Evolutionary conservation across 2,888 invertebrate genomes (phyloP).

Genomic region (Steromphala cineraria): DNA sequence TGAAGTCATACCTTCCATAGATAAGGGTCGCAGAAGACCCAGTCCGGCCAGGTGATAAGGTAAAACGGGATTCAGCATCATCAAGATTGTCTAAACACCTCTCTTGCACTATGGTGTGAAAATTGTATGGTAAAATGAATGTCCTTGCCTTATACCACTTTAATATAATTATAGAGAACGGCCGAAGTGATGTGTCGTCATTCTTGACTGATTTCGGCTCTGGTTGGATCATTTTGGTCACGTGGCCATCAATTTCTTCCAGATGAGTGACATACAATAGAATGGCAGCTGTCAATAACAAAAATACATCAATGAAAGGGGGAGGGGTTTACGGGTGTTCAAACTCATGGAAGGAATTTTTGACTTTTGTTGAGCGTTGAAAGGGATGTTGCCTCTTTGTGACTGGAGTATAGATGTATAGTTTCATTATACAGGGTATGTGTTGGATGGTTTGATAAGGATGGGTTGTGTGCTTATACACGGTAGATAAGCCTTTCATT

Average conservation of each 20-base stretch:
- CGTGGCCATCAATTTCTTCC: slow-evolving; percentile 11
- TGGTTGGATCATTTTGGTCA: slow-evolving; percentile 11
- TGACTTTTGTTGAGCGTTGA: neutral
- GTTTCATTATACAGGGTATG: too few species aligned
- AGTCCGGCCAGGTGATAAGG: slow-evolving; percentile 63
- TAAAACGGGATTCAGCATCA: slow-evolving; percentile 61
- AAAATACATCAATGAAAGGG: neutral
- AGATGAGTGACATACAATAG: neutral
- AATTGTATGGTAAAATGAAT: neutral
- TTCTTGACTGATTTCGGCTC: neutral
- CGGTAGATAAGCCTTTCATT: too few species aligned
- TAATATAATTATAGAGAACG: neutral
- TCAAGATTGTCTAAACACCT: slow-evolving; percentile 17
- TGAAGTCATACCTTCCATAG: slow-evolving; percentile 58
- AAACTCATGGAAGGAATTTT: neutral
- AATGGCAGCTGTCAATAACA: neutral
- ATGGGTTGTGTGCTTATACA: too few species aligned
- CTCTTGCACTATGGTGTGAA: neutral
- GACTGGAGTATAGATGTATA: too few species aligned
- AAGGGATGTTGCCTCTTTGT: too few species aligned
- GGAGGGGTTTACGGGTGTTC: neutral
- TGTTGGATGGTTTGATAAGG: too few species aligned
- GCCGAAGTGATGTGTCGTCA: neutral
- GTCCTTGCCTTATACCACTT: neutral
- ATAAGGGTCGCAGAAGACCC: slow-evolving; percentile 59